These are phyloP conservation scores for Cottoperca gobio DNA, from an alignment of 2,797 vertebrate genomes.

Conservation along the genomic window DNA sequence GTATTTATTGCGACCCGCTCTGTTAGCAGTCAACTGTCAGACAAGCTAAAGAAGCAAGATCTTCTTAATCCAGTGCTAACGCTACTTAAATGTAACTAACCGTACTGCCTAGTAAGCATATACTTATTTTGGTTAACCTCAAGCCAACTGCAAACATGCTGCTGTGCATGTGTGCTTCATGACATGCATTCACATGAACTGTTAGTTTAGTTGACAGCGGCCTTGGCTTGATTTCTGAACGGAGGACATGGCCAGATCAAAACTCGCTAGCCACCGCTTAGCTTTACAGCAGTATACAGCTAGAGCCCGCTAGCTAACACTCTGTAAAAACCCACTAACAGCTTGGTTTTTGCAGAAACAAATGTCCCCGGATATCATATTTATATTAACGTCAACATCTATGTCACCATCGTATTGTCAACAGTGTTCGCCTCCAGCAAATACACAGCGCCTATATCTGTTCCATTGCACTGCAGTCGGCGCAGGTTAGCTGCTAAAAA, in stretches of 20 bases:
- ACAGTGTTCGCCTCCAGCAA: background rate
- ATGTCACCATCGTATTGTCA: background rate
- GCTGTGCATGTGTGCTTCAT: background rate
- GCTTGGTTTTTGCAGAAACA: conserved; percentile 11
- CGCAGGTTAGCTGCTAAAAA: conserved; percentile 83
- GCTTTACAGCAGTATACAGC: conserved; percentile 52
- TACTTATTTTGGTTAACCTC: background rate
- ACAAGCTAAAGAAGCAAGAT: conserved; percentile 38
- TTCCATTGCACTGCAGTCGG: conserved; percentile 60
- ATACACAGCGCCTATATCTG: conserved; percentile 7
- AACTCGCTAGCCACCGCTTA: conserved; percentile 59
- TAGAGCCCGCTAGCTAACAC: conserved; percentile 51
- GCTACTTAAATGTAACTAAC: conserved; percentile 24
- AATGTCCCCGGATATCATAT: background rate
- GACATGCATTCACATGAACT: background rate
- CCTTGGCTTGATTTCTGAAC: conserved; percentile 50
- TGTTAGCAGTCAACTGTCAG: conserved; percentile 12
- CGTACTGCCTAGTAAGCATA: background rate
- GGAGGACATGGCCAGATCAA: conserved; percentile 44
- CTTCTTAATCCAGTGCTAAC: conserved; percentile 46
- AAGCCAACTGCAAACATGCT: background rate
- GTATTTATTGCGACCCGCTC: background rate
- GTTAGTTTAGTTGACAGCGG: conserved; percentile 28
- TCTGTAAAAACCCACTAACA: conserved; percentile 21
- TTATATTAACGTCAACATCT: background rate